Evolutionary conservation across 2,888 invertebrate genomes (phyloP).

Genomic region (Herminia tarsipennalis): DNA sequence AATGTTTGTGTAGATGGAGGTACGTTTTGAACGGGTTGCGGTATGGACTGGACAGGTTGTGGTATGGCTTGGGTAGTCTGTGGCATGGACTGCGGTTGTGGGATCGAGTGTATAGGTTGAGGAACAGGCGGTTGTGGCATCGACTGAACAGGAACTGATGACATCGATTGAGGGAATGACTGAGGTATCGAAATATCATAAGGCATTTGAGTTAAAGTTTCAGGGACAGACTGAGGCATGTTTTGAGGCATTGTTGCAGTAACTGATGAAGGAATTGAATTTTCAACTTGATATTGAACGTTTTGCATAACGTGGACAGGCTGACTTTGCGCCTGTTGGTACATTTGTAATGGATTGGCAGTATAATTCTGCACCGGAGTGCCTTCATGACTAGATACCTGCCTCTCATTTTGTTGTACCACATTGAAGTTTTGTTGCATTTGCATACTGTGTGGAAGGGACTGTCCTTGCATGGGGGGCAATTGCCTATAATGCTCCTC

Average conservation of each 20-base stretch:
- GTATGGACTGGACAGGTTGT: constrained; percentile 43
- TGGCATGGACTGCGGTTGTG: constrained; percentile 40
- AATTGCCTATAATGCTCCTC: constrained; percentile 73
- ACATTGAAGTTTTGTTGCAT: constrained; percentile 70
- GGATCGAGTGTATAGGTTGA: constrained; percentile 27
- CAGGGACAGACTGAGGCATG: constrained; percentile 40
- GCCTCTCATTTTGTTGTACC: constrained; percentile 77
- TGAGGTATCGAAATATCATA: too few species aligned
- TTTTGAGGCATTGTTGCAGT: constrained; percentile 46
- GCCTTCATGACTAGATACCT: constrained; percentile 83
- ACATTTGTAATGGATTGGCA: constrained; percentile 78
- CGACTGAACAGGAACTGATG: constrained; percentile 31
- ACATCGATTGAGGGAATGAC: constrained; percentile 34
- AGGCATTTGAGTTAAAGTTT: constrained; percentile 43
- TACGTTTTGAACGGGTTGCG: constrained; percentile 27
- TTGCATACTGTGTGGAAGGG: constrained; percentile 71
- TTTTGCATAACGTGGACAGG: constrained; percentile 53
- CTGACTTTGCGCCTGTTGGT: constrained; percentile 65
- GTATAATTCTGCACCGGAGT: constrained; percentile 80
- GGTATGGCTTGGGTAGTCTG: constrained; percentile 48
- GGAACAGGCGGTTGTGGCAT: constrained; percentile 34
- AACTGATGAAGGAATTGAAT: constrained; percentile 45
- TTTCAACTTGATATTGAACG: constrained; percentile 59
- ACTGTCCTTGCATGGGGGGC: constrained; percentile 75
- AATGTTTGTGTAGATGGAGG: constrained; percentile 36